Conservation (phyloP, 2,888 invertebrate genomes). For the Diplazon laetatorius region DNA sequence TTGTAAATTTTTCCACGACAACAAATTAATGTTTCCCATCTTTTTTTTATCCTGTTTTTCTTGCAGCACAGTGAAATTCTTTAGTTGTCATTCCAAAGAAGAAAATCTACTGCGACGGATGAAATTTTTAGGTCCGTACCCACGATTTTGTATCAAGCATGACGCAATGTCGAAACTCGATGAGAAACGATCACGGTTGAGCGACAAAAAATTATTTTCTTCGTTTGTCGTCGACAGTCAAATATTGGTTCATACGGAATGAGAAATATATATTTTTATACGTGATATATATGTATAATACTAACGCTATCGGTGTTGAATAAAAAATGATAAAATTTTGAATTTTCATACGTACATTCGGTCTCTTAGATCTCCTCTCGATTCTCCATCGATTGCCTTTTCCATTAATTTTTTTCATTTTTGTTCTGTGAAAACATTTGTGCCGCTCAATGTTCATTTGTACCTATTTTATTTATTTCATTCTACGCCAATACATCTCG, state of each 20-base stretch:
- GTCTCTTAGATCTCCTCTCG: neutral
- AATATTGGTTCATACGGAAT: constrained; percentile 14
- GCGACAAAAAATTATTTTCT: neutral
- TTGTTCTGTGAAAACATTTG: neutral
- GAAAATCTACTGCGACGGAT: no score
- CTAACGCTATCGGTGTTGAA: constrained; percentile 9
- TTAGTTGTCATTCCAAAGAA: no score
- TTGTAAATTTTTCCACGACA: no score
- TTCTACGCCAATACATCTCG: no score
- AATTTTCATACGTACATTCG: neutral
- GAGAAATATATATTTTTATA: constrained; percentile 39
- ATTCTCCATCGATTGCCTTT: neutral
- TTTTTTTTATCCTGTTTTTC: no score
- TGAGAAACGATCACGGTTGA: neutral
- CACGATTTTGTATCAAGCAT: neutral
- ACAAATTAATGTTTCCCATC: no score
- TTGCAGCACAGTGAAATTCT: no score
- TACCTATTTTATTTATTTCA: neutral
- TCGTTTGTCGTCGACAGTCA: constrained; percentile 14
- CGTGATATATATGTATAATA: constrained; percentile 2
- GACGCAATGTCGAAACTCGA: constrained; percentile 8
- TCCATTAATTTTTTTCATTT: neutral
- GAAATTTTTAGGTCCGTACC: no score
- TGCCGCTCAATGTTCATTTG: neutral
- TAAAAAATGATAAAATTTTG: constrained; percentile 12